Evolutionary conservation across 2,113 vertebrate species (phyloP), one percentile per base, ranked within the genome.

Genomic region (Cebus imitator): DNA sequence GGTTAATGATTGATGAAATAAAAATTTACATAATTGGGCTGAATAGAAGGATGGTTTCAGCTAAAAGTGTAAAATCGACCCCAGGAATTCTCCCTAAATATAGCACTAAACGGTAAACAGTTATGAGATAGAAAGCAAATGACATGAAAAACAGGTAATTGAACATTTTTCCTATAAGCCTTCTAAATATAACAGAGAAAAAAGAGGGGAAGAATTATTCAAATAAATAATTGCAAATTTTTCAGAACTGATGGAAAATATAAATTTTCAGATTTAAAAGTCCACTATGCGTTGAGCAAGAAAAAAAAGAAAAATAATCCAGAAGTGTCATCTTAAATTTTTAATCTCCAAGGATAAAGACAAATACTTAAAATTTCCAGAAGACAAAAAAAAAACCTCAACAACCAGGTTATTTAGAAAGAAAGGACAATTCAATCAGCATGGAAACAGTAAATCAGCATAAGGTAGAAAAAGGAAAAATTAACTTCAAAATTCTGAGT

Each of bases 171-270:
- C 55, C 43, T 76, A 48, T 2, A 32, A 25, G n/a, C 43, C 50
- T 85, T 78, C 43, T 72, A 86, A 88, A 68, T 25, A 25, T 58
- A 90, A 50, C 0, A 64, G 11, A 75, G 79, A 80, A 48, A 93
- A 87, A 93, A 76, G 43, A 94, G 35, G 30, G 86, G 68, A 81
- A 80, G 48, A 87, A 81, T 87, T 87, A 78, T 50, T 91, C 64
- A 75, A 45, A 82, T 64, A 76, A 86, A 37, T 58, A 88, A 70
- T 32, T 48, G 32, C 64, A 52, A 80, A 79, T 48, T 64, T 89
- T 73, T n/a, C 50, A 92, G 57, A 95, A 61, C 23, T 79, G 13
- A 61, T 80, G 9, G 23, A 92, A 84, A 80, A 79, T 30, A 55
- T 45, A 17, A 79, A 61, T 61, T 87, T 91, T 91, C 35, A 94